Conservation (phyloP, 1,140 invertebrate species). For the Ceratosolen solmsi region DNA sequence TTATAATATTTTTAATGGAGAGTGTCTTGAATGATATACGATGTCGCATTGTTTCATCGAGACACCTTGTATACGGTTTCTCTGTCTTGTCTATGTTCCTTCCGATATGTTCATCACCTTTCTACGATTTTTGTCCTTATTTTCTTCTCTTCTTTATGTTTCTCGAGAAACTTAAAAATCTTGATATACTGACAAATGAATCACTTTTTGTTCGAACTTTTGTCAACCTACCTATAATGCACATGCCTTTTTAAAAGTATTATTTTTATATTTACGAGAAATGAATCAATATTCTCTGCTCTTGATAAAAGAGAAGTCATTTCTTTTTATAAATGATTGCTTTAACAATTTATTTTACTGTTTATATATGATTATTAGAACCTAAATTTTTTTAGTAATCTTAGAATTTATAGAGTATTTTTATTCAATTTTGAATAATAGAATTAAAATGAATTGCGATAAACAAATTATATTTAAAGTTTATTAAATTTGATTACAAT, state of each 20-base stretch:
- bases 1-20: conserved; percentile 71
- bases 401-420: too few relatives aligned
- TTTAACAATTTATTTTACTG: too few relatives aligned
- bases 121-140: conserved; percentile 7
- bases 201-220: background rate
- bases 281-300: background rate
- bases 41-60: conserved; percentile 65
- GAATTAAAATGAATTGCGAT: too few relatives aligned
- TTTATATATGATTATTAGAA: too few relatives aligned
- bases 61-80: conserved; percentile 66
- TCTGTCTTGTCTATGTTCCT: conserved; percentile 41
- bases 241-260: background rate
- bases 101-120: background rate
- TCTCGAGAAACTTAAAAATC: conserved; percentile 42
- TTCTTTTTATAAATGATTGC: too few relatives aligned
- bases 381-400: too few relatives aligned
- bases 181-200: conserved; percentile 46
- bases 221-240: background rate
- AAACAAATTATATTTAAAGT: too few relatives aligned
- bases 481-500: too few relatives aligned
- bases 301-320: background rate
- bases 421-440: too few relatives aligned
- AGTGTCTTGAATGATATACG: conserved; percentile 68
- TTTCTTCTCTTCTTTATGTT: conserved; percentile 9
- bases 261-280: background rate